Conservation (phyloP, 2,888 invertebrate genomes). For the Blastobasis lacticolella region DNA sequence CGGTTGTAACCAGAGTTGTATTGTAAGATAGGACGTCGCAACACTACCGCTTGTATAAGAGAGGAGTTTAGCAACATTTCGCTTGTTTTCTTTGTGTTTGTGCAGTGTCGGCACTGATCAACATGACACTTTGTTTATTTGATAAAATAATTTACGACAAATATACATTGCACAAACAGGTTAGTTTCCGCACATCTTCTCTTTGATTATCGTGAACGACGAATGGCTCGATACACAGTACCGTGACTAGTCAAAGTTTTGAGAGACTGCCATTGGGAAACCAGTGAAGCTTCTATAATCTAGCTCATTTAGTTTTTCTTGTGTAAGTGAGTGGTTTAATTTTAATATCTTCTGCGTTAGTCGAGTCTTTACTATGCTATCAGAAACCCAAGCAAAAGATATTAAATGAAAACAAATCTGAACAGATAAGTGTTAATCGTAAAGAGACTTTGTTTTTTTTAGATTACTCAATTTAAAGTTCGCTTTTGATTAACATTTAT, state of each 20-base stretch:
- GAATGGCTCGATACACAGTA: slow-evolving; percentile 30
- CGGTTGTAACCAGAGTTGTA: slow-evolving; percentile 32
- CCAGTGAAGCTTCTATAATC: slow-evolving; percentile 43
- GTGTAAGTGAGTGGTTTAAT: slow-evolving; percentile 29
- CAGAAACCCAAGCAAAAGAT: slow-evolving; percentile 26
- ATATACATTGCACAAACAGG: slow-evolving; percentile 3
- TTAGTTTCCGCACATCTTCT: slow-evolving; percentile 6
- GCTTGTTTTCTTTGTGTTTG: slow-evolving; percentile 22
- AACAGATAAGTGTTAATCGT: slow-evolving; percentile 35
- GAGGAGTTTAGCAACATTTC: slow-evolving; percentile 59
- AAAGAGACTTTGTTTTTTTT: slow-evolving; percentile 22
- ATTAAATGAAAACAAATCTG: slow-evolving; percentile 31
- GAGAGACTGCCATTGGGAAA: slow-evolving; percentile 37
- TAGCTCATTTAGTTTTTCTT: slow-evolving; percentile 45
- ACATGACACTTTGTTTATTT: slow-evolving; percentile 3
- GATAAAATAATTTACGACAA: neutral
- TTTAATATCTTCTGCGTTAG: slow-evolving; percentile 33
- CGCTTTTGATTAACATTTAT: slow-evolving; percentile 41
- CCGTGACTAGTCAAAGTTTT: slow-evolving; percentile 58
- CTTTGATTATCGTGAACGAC: slow-evolving; percentile 12
- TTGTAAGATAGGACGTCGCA: slow-evolving; percentile 9
- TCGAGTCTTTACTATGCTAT: neutral
- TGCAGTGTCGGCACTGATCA: slow-evolving; percentile 20
- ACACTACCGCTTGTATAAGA: slow-evolving; percentile 14
- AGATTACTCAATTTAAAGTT: slow-evolving; percentile 13